Base-by-base conservation (phyloP, 2,797 vertebrate genomes). In the Chloroceryle amazona region DNA sequence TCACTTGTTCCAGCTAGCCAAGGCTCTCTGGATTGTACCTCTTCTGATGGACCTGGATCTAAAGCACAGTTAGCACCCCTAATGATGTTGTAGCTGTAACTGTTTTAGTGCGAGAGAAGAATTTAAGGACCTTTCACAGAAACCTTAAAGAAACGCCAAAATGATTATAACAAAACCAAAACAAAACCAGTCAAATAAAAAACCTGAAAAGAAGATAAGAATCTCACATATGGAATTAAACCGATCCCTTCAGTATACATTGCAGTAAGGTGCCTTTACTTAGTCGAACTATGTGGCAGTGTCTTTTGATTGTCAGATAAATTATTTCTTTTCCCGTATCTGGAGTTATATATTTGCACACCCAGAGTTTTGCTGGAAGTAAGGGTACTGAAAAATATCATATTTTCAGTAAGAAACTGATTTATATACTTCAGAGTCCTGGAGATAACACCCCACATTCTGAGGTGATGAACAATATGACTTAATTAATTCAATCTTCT, bases 341-440 rank as follows among this genome's bases (percentile, higher is more conserved):
- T 90, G 41, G 10, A 75, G 39, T 47, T 73, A 28, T 22, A 28
- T 58, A 55, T 81, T 66, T 79, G 33, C 35, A 81, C 10, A 66
- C 8, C 3, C 13, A 73, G 26, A 65, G 7, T 79, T 76, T 60
- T 90, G 28, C 35, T 89, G 51, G 20, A 84, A 89, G 31, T 14
- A 22, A 80, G 7, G 19, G 4, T 39, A 75, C 28, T 73, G 46
- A 89, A 89, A 93, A 93, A 86, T 41, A 22, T 54, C 66, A 89
- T 47, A 70, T 73, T 96, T 93, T 81, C 70, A 83, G 44, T 61
- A 86, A 46, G 35, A 88, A 93, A 72, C 21, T 81, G 26, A 67
- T 88, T 84, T 74, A 68, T 57, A 26, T 52, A 51, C 37, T 42
- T 89, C 51, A 82, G 37, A 8, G 17, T 91, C 35, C 52, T 81